Base-by-base conservation (phyloP, 1,140 invertebrate genomes). In the Drosophila santomea region DNA sequence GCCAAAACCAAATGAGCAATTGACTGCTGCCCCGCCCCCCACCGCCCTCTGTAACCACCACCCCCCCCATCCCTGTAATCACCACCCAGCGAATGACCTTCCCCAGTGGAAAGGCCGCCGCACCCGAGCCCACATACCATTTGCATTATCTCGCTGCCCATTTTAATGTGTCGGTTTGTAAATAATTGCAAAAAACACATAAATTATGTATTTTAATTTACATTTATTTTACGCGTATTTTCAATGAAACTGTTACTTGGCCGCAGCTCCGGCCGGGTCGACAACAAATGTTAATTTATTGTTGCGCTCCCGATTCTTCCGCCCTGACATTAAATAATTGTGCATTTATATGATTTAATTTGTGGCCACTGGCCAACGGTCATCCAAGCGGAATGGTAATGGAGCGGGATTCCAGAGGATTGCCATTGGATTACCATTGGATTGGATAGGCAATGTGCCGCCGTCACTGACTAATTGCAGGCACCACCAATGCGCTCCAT, bases 131-230 rank as follows among this genome's bases (percentile, higher is more conserved):
- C 51, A 44, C 14, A 5, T n/a, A n/a, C 55, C 35, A 6, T 20
- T 17, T 38, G 38, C 74, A 84, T 89, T 89, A 89, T 89, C 84
- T 84, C 67, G 69, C 64, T 75, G 69, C 52, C 69, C 77, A 61
- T 90, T 89, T 89, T 88, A 83, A 88, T 88, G 76, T 89, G 84
- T 89, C 84, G 84, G 72, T 89, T 90, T 90, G 82, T 90, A 90
- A 89, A 89, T 89, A 89, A 89, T 90, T 78, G 64, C 85, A 78
- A 80, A 76, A 80, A 78, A 76, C 74, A 72, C 85, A 89, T 89
- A 89, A 89, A 89, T 89, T 89, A 89, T 84, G 80, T 64, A 90
- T 89, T 89, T 89, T 89, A 90, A 89, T 89, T 89, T 89, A 90
- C 84, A 89, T 89, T 90, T 89, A 89, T 88, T 88, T 55, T 74